A percentile compares a stretch with the other conserved stretches of the same genome.
Evolutionary conservation across 2,797 vertebrate genomes (phyloP).

Genomic region (Ataeniobius toweri): DNA sequence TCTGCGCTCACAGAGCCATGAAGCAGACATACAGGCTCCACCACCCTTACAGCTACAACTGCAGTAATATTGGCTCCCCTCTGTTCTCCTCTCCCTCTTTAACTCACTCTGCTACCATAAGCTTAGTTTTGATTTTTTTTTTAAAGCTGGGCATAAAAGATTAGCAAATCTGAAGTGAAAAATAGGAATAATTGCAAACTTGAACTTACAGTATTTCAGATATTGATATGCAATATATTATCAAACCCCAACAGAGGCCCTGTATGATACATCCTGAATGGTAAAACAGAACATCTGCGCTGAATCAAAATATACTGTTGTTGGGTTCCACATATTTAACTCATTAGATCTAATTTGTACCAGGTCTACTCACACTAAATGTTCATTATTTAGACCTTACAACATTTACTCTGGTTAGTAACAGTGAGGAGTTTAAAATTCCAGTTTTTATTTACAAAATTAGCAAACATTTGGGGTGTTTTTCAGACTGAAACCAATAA

Average conservation of each 20-base stretch:
- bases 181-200: not conserved
- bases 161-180: not conserved
- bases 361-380: not conserved
- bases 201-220: not conserved
- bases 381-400: not conserved
- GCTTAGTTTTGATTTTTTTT: constrained; percentile 2
- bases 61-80: constrained; percentile 41
- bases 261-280: not conserved
- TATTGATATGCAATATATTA: not conserved
- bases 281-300: not conserved
- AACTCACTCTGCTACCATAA: not conserved
- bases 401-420: not conserved
- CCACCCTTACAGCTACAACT: constrained; percentile 67
- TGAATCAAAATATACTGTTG: not conserved
- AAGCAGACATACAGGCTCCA: constrained; percentile 83
- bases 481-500: not conserved
- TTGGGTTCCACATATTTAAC: not conserved
- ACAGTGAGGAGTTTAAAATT: constrained; percentile 1
- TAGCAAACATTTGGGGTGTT: not conserved
- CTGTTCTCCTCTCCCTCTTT: constrained; percentile 21
- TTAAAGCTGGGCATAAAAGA: constrained; percentile 7
- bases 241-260: constrained; percentile 22
- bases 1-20: constrained; percentile 82
- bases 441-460: not conserved
- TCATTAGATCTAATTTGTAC: not conserved